Evolutionary conservation across 2,888 invertebrate genomes (phyloP).

Genomic region (Troilus luridus): DNA sequence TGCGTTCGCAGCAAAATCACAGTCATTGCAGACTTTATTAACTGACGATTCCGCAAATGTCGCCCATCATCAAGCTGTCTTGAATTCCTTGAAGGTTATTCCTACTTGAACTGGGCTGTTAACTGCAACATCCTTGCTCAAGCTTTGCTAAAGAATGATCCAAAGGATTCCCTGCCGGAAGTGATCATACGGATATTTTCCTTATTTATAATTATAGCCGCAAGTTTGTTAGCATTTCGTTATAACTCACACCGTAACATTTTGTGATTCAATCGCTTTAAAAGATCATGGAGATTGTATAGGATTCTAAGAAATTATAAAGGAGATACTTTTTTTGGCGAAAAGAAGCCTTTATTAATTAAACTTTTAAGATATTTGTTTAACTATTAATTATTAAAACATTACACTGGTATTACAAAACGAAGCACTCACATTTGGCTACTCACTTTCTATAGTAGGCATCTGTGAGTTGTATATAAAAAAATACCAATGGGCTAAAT

Average conservation of each 20-base stretch:
- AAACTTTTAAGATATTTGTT: no score
- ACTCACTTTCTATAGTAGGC: no score
- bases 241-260: not conserved
- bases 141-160: not conserved
- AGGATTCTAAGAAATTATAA: no score
- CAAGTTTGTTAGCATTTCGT: not conserved
- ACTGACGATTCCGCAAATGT: conserved; percentile 20
- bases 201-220: not conserved
- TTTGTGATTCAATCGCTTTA: not conserved
- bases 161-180: not conserved
- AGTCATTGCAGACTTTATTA: not conserved
- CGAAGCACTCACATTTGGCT: no score
- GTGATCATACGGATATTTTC: not conserved
- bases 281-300: not conserved
- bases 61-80: not conserved
- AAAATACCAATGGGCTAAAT: no score
- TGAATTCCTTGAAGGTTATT: not conserved
- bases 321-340: no score
- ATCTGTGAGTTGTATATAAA: no score
- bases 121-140: not conserved
- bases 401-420: no score
- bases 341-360: no score
- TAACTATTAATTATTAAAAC: no score
- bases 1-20: not conserved
- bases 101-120: conserved; percentile 3